Evolutionary conservation across 92 coral and sea anemone species (phyloP), one percentile per base, ranked within the genome.

Genomic region (Plumapathes pennacea): DNA sequence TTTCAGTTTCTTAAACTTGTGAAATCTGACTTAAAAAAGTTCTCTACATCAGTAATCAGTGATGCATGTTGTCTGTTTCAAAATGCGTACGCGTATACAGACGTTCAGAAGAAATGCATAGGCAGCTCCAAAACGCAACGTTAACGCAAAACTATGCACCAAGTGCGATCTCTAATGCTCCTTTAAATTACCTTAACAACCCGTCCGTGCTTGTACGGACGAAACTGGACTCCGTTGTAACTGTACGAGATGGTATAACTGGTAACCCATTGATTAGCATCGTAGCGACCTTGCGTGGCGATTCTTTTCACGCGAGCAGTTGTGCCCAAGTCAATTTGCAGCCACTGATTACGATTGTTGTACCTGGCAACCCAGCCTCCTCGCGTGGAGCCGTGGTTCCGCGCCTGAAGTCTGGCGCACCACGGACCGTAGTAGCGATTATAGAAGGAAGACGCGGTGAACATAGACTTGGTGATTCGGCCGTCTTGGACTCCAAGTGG

Each of bases 401-500:
- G 62, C 10, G 72, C 86, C 54, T 88, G 96, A 14, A 88, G 80
- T 27, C 76, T 75, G 40, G 89, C 78, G 28, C 85, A 69, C 96
- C 89, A 88, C 4, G 89, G 96, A 11, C 86, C 85, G 55, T 71
- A 88, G 34, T 59, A 30, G 19, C 80, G 77, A 64, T 85, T 64
- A 48, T 75, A 72, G 76, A 81, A 62, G 32, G 85, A 85, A 17
- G 83, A 83, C 0, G 86, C 77, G 3, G 86, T 60, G 31, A 83
- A 25, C 83, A 71, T 85, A 14, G 80, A 71, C 15, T 54, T 61
- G 12, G 83, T 49, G 22, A 88, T 67, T 3, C 86, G 85, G 48
- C 76, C 55, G 71, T 88, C 96, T 67, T 78, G 77, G 68, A 83
- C 60, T 59, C 96, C 96, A 38, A 88, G 72, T 1, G 96, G 86